A percentile compares a stretch with the other conserved stretches of the same genome.
Evolutionary conservation across 2,113 vertebrate genomes (phyloP).

Genomic region (Paradisaea rubra): DNA sequence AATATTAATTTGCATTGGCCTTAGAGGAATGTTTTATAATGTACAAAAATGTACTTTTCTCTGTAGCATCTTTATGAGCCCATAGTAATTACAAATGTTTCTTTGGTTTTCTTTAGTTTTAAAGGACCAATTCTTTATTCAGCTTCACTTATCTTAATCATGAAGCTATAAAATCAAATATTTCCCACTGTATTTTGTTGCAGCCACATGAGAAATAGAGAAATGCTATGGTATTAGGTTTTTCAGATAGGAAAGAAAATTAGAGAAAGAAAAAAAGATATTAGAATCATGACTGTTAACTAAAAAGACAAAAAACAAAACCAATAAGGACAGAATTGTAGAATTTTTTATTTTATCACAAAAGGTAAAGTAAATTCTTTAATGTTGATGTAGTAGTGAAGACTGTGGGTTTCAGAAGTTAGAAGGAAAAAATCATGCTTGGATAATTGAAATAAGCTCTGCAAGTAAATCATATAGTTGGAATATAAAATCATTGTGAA

Average conservation of each 20-base stretch:
- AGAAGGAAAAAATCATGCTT: not conserved
- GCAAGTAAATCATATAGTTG: not conserved
- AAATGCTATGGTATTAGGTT: not conserved
- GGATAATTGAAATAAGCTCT: not conserved
- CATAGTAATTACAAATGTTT: not conserved
- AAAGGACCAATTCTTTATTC: not conserved
- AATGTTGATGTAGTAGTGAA: not conserved
- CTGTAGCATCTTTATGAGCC: not conserved
- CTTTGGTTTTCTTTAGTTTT: not conserved
- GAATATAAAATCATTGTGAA: not conserved
- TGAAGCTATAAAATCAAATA: not conserved
- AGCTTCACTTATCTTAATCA: not conserved
- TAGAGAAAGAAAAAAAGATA: not conserved
- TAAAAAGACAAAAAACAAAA: not conserved
- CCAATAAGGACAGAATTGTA: not conserved
- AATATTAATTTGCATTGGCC: constrained; percentile 61
- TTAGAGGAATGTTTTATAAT: constrained; percentile 9
- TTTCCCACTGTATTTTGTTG: constrained; percentile 21
- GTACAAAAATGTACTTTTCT: not conserved
- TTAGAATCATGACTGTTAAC: not conserved
- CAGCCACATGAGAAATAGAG: not conserved
- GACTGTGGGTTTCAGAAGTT: not conserved
- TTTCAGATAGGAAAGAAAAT: not conserved
- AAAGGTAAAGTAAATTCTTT: not conserved
- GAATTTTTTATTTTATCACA: not conserved